phyloP scores from a whole-genome alignment of 2,113 vertebrate genomes.

The Azemiops feae region DNA sequence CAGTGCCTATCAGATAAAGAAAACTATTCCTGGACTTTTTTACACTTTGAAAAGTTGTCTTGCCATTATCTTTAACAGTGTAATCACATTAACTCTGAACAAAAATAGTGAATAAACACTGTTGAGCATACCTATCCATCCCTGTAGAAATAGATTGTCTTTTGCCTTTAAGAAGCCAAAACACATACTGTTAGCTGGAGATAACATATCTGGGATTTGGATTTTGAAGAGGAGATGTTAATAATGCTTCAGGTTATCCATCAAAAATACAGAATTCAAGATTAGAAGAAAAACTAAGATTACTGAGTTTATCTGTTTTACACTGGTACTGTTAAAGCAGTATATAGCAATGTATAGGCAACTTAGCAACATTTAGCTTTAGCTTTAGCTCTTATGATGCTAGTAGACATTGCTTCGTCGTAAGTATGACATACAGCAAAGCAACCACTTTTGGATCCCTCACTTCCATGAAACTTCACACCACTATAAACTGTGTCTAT shows the following conservation, averaged over 20 bases:
- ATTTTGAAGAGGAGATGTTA: background rate
- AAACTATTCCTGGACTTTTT: background rate
- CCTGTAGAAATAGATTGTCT: background rate
- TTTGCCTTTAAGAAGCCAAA: background rate
- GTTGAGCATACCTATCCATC: background rate
- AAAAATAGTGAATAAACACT: background rate
- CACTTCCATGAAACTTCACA: background rate
- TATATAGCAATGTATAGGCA: background rate
- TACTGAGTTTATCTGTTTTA: background rate
- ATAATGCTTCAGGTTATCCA: background rate
- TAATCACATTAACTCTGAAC: background rate
- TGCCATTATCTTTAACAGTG: background rate
- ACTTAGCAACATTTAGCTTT: background rate
- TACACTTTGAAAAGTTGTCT: background rate
- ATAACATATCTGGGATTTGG: constrained; percentile 1
- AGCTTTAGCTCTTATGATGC: background rate
- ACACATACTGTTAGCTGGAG: background rate
- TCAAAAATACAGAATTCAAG: background rate
- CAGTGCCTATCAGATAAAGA: background rate
- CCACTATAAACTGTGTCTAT: background rate
- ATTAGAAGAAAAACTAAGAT: background rate
- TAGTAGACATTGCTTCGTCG: background rate
- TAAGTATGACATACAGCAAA: background rate
- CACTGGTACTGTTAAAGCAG: background rate
- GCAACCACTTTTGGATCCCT: background rate